These are phyloP conservation scores for Gavia stellata DNA, from an alignment of 2,113 vertebrate species.

Conservation along the genomic window DNA sequence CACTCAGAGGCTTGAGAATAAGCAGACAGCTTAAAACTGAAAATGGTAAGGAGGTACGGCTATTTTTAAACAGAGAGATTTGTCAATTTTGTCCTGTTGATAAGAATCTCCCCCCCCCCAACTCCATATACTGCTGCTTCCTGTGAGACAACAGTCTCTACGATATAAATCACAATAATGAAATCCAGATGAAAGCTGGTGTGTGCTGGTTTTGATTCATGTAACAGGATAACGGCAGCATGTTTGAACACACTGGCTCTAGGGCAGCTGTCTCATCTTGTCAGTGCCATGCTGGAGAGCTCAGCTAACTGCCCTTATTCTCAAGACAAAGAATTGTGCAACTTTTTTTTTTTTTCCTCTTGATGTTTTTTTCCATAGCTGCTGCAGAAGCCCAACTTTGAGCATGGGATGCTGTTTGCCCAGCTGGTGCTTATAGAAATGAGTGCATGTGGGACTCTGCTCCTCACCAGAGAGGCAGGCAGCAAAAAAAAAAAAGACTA, in stretches of 20 bases:
- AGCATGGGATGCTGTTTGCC: background rate
- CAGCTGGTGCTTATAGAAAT: background rate
- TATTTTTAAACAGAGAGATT: constrained; percentile 43
- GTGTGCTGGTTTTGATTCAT: constrained; percentile 52
- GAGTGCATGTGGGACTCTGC: background rate
- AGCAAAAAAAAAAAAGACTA: background rate
- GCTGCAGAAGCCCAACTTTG: background rate
- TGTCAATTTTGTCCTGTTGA: background rate
- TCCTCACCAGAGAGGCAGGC: background rate
- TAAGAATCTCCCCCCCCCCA: constrained; percentile 1
- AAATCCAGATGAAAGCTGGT: constrained; percentile 58
- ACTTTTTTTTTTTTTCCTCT: background rate
- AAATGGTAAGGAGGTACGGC: background rate
- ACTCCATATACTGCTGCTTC: background rate
- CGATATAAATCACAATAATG: constrained; percentile 46
- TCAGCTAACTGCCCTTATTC: background rate
- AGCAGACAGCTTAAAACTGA: background rate
- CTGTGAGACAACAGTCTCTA: constrained; percentile 35
- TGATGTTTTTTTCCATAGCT: background rate
- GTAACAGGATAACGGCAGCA: constrained; percentile 39
- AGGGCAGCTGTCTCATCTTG: constrained; percentile 48
- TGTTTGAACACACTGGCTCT: constrained; percentile 43
- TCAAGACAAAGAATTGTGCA: background rate
- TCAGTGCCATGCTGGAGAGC: constrained; percentile 19
- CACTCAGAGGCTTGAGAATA: background rate